Conservation (phyloP, 1,140 invertebrate genomes). For the Ips typographus region DNA sequence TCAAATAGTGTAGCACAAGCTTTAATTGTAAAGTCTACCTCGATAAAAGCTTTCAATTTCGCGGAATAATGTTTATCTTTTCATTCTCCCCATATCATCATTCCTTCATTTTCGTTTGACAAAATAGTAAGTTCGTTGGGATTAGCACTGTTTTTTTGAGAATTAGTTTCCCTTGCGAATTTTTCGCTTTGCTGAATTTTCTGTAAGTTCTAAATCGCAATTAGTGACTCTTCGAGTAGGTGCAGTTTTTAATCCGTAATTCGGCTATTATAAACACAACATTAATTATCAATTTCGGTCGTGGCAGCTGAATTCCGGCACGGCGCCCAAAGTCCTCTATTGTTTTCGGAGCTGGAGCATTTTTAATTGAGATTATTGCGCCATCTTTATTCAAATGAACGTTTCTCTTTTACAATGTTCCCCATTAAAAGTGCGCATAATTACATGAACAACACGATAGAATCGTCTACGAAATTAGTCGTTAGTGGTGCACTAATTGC, state of each 20-base stretch:
- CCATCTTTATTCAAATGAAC: constrained; percentile 53
- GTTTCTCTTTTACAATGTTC: constrained; percentile 40
- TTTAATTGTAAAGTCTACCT: constrained; percentile 34
- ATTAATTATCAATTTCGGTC: constrained; percentile 52
- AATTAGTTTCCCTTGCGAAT: too few species aligned
- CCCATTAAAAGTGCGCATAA: constrained; percentile 53
- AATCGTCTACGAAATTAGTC: constrained; percentile 50
- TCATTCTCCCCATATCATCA: constrained; percentile 18
- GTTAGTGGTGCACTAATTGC: constrained; percentile 51
- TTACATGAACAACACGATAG: constrained; percentile 46
- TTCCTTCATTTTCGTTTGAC: not conserved
- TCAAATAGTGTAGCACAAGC: constrained; percentile 15
- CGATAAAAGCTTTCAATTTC: constrained; percentile 37
- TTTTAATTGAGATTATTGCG: constrained; percentile 54
- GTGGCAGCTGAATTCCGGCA: constrained; percentile 44
- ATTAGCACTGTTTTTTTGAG: too few species aligned
- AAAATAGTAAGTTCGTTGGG: too few species aligned
- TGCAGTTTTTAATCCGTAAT: constrained; percentile 52
- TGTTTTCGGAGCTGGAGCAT: constrained; percentile 48
- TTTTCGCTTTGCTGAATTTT: too few species aligned
- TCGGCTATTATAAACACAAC: constrained; percentile 52
- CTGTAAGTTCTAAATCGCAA: constrained; percentile 24
- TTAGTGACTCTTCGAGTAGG: constrained; percentile 47
- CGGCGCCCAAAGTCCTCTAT: constrained; percentile 44
- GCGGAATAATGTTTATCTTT: constrained; percentile 37